Base-by-base conservation (phyloP, 1,140 invertebrate species). In the Camponotus floridanus region DNA sequence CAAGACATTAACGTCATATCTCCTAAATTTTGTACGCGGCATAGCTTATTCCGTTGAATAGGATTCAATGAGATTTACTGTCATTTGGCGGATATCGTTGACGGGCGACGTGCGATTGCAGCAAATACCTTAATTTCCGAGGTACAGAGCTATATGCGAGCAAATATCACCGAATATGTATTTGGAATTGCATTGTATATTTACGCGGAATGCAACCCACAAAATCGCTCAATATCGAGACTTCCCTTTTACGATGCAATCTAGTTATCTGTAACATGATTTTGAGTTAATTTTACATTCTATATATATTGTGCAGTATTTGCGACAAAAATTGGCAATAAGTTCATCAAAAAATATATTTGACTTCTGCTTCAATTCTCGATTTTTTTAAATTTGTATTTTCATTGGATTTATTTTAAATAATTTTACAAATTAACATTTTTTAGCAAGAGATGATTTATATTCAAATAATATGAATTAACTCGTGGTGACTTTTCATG, bases 61-160 rank as follows among this genome's bases (percentile, higher is more conserved):
- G 68, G 68, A 83, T 83, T 48, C 79, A 61, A 83, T 61, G 79
- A 83, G 79, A 83, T 83, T 83, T 83, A 83, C 68, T 62, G 68
- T 83, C 76, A 73, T 83, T 61, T 62, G 68, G 13, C 55, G 79
- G 51, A 73, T 81, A 73, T 81, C 79, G 39, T 61, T 83, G 68
- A 73, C 79, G 39, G 68, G 67, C 68, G 68, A 83, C 68, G 79
- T 74, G 79, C 68, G 79, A 83, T 83, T 83, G 79, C 39, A 83
- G 55, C 68, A 61, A 83, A 83, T 83, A 83, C 68, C 55, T 83
- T 83, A 83, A 83, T 83, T 83, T 83, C 79, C 68, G 79, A 83
- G 57, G 67, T 8, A 61, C 42, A 18, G 18, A 18, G 13, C 33
- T 71, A 61, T 61, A 61, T 51, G 1, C 39, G 55, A n/a, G 68